Base-by-base conservation (phyloP, 2,113 vertebrate genomes). In the Crotalus viridis region DNA sequence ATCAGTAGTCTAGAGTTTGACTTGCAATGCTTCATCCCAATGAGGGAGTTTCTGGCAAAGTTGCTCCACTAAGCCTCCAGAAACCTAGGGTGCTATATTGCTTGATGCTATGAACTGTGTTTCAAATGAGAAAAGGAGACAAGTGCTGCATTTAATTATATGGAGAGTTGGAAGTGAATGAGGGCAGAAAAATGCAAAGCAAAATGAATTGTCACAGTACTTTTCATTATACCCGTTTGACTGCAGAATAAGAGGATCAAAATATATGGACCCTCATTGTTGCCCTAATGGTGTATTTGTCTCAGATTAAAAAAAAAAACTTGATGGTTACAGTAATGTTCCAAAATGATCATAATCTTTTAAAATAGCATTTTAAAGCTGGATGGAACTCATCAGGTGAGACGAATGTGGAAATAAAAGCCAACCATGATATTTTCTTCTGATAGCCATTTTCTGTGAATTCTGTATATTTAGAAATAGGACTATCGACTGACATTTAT, bases 401-500 rank as follows among this genome's bases (percentile, higher is more conserved):
- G 12, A 87, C 10, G 26, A 59, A 15, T 17, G 59, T 91, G 24
- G 81, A 46, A 48, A 46, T 48, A 10, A 55, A 91, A 87, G 22
- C 24, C 48, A 61, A 51, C 26, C 85, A 17, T 51, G 64, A n/a
- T 22, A 21, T 54, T 48, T 87, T 61, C 91, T 87, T 61, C 43
- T 59, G 91, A 61, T 59, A 61, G 48, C 21, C 21, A 87, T 64
- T 92, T 51, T 87, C 86, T 54, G 26, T 59, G 28, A 89, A 85
- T 92, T 54, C 43, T 43, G 26, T 57, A 33, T 85, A 89, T 33
- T 46, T 56, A 22, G 17, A 28, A 55, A 89, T 57, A 92, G 26
- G 33, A 26, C 87, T 92, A 74, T 89, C 22, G 85, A 69, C 24
- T 92, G 85, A 26, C 57, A 88, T 88, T 88, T 69, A 88, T 89